Evolutionary conservation across 1,140 invertebrate species (phyloP).

Genomic region (Drosophila nasuta): DNA sequence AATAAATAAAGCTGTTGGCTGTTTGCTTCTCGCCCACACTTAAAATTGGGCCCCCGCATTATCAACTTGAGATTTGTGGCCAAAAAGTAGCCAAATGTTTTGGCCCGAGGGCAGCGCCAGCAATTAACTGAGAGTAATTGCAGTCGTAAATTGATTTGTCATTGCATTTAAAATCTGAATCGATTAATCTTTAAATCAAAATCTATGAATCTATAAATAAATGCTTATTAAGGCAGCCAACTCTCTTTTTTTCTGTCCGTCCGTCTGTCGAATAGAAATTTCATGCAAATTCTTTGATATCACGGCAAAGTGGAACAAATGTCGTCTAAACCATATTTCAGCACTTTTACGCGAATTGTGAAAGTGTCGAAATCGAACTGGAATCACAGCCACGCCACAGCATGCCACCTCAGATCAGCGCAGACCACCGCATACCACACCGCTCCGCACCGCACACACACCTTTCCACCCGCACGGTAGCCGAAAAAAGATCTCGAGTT

Average conservation of each 20-base stretch:
- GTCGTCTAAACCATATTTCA: constrained; percentile 38
- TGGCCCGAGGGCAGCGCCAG: constrained; percentile 8
- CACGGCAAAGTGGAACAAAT: constrained; percentile 57
- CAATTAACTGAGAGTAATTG: constrained; percentile 36
- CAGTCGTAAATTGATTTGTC: constrained; percentile 61
- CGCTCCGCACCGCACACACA: background rate
- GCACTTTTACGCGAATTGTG: constrained; percentile 35
- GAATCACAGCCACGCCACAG: constrained; percentile 8
- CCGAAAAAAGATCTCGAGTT: constrained; percentile 54
- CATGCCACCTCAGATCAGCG: constrained; percentile 21
- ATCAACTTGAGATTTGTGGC: constrained; percentile 14
- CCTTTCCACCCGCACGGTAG: constrained; percentile 24
- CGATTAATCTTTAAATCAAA: constrained; percentile 4
- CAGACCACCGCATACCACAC: constrained; percentile 27
- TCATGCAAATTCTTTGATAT: constrained; percentile 44
- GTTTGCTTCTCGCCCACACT: constrained; percentile 10
- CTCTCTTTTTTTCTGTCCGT: background rate
- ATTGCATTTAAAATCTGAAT: constrained; percentile 34
- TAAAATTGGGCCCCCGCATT: constrained; percentile 6
- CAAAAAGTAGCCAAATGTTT: constrained; percentile 26
- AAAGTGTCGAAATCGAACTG: constrained; percentile 44
- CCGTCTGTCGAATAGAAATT: constrained; percentile 18
- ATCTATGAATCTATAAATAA: constrained; percentile 17
- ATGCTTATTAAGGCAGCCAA: background rate
- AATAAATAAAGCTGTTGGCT: constrained; percentile 9